A percentile compares a stretch with the other conserved stretches of the same genome.
Evolutionary conservation across 2,888 invertebrate species (phyloP).

Genomic region (Heteromyza rotundicornis): DNA sequence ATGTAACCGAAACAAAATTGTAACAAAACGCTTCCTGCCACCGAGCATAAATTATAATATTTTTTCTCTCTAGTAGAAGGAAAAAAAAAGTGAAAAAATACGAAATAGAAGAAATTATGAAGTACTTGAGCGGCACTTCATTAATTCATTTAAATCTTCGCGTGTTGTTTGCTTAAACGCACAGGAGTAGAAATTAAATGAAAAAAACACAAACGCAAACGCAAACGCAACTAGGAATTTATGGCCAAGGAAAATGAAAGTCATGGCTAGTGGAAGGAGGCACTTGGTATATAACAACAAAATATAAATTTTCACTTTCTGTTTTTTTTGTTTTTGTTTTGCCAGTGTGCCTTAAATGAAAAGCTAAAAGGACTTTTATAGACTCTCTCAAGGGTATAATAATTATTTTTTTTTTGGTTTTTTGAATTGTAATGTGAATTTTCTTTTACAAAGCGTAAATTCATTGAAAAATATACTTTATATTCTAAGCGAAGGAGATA

Average conservation of each 20-base stretch:
- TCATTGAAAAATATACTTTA: no score
- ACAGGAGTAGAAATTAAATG: constrained; percentile 15
- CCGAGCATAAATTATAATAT: constrained; percentile 51
- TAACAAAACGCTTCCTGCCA: constrained; percentile 41
- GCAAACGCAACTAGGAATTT: no score
- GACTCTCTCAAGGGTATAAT: constrained; percentile 52
- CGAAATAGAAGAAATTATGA: constrained; percentile 31
- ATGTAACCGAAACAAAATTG: no score
- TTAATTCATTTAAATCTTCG: constrained; percentile 35
- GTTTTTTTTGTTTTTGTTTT: no score
- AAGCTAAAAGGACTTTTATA: constrained; percentile 55
- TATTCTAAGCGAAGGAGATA: no score
- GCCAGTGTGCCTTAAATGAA: no score
- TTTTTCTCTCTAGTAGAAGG: constrained; percentile 23
- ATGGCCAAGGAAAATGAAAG: no score
- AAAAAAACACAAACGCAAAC: no score
- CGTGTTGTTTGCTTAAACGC: constrained; percentile 3
- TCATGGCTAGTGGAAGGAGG: not conserved
- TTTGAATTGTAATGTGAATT: no score
- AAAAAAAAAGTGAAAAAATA: constrained; percentile 7
- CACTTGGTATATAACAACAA: not conserved
- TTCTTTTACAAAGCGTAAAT: no score
- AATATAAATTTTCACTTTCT: no score
- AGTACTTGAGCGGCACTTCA: constrained; percentile 38
- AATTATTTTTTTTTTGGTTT: constrained; percentile 44